A percentile compares a stretch with the other conserved stretches of the same genome.
phyloP scores from a whole-genome alignment of 2,888 invertebrate species.

The Cynaeus angustus region DNA sequence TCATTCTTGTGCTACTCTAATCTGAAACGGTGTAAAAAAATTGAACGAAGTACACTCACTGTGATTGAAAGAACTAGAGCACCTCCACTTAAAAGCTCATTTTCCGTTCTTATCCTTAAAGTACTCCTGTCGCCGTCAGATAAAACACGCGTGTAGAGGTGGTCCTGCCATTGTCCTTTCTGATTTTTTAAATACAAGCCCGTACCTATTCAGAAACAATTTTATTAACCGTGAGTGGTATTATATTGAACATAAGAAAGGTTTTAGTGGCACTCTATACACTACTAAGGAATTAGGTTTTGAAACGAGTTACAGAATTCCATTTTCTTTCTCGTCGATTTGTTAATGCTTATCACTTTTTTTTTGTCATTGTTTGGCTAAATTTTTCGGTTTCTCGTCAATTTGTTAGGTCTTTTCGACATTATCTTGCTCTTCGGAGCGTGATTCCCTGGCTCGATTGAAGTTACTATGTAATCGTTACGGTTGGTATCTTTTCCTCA shows the following conservation, averaged over 20 bases:
- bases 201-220: constrained; percentile 2
- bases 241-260: neutral
- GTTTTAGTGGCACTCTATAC: constrained; percentile 1
- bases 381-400: constrained; percentile 14
- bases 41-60: no score
- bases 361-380: constrained; percentile 12
- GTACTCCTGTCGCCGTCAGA: no score
- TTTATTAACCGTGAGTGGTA: constrained; percentile 1
- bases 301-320: neutral
- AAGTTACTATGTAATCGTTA: constrained; percentile 38
- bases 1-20: no score
- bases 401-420: constrained; percentile 20
- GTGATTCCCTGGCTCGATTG: constrained; percentile 44
- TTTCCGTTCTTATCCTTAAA: no score
- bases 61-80: no score
- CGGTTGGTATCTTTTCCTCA: constrained; percentile 33
- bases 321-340: neutral
- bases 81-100: no score
- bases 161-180: neutral
- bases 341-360: constrained; percentile 6
- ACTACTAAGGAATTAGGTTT: neutral
- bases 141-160: no score
- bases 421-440: constrained; percentile 44
- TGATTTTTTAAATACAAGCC: neutral
- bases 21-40: no score